phyloP scores from a whole-genome alignment of 2,888 invertebrate species.

The Alloplasta piceator region DNA sequence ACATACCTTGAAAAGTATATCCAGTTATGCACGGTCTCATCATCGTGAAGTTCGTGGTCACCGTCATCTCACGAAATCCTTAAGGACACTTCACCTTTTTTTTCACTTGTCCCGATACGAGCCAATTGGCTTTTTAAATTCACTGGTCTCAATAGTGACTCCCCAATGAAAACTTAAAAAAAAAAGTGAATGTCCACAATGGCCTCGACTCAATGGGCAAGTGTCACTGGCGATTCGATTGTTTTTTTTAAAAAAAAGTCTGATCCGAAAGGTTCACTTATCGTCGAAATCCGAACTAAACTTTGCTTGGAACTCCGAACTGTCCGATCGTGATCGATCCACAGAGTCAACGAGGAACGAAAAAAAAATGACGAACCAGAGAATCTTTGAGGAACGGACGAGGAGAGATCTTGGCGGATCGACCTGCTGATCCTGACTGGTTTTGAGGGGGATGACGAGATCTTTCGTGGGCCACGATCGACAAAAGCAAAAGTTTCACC shows the following conservation, averaged over 20 bases:
- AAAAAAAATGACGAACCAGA: not conserved
- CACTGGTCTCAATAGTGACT: not conserved
- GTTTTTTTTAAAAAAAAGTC: not conserved
- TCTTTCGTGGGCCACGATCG: conserved; percentile 57
- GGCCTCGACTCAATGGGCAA: not conserved
- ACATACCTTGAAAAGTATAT: conserved; percentile 85
- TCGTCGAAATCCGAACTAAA: not conserved
- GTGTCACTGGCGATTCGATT: not conserved
- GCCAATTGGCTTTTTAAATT: no score
- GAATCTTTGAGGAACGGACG: not conserved
- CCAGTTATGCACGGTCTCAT: conserved; percentile 84
- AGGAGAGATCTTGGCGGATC: conserved; percentile 65
- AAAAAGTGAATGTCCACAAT: not conserved
- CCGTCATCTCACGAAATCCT: conserved; percentile 82
- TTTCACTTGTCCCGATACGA: conserved; percentile 9
- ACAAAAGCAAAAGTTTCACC: conserved; percentile 30
- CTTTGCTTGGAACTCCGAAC: not conserved
- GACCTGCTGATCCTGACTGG: conserved; percentile 77
- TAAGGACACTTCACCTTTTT: conserved; percentile 32
- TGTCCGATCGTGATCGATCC: not conserved
- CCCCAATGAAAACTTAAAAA: not conserved
- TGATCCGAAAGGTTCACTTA: no score
- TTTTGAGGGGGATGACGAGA: conserved; percentile 55
- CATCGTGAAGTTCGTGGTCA: conserved; percentile 84
- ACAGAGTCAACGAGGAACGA: not conserved